Conservation (phyloP, 2,888 invertebrate species). For the Rhingia campestris region DNA sequence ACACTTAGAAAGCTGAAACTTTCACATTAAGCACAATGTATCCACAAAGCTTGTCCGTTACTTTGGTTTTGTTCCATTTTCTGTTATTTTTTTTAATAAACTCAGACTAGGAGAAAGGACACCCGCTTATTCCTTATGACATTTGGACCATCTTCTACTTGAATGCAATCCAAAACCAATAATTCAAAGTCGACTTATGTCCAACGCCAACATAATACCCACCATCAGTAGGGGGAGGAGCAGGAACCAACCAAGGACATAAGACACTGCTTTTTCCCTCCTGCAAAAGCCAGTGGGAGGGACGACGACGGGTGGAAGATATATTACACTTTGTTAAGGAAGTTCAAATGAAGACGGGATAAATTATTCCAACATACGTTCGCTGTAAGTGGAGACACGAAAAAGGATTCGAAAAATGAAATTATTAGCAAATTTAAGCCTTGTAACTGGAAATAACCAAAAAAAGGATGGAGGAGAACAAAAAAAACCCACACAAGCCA, state of each 20-base stretch:
- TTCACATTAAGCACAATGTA: constrained; percentile 5
- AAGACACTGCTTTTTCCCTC: not conserved
- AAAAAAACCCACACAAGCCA: not conserved
- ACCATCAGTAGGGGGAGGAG: not conserved
- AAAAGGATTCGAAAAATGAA: constrained; percentile 27
- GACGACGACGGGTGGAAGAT: not conserved
- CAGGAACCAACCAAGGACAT: not conserved
- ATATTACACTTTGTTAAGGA: constrained; percentile 30
- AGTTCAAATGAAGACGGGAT: constrained; percentile 40
- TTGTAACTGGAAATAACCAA: not conserved
- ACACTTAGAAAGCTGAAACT: not conserved
- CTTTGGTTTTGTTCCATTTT: constrained; percentile 1
- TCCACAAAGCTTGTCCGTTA: constrained; percentile 17
- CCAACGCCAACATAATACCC: constrained; percentile 31
- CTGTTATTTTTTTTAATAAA: constrained; percentile 20
- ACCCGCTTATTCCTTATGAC: constrained; percentile 48
- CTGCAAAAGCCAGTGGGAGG: not conserved
- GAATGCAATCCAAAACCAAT: constrained; percentile 67
- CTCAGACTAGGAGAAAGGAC: constrained; percentile 18
- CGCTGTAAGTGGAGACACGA: not conserved
- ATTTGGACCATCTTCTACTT: constrained; percentile 59
- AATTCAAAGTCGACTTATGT: constrained; percentile 64
- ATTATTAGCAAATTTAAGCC: constrained; percentile 6
- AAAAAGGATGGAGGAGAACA: not conserved
- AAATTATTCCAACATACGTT: constrained; percentile 25